Base-by-base conservation (phyloP, 2,113 vertebrate genomes). In the Oxygymnocypris stewartii region DNA sequence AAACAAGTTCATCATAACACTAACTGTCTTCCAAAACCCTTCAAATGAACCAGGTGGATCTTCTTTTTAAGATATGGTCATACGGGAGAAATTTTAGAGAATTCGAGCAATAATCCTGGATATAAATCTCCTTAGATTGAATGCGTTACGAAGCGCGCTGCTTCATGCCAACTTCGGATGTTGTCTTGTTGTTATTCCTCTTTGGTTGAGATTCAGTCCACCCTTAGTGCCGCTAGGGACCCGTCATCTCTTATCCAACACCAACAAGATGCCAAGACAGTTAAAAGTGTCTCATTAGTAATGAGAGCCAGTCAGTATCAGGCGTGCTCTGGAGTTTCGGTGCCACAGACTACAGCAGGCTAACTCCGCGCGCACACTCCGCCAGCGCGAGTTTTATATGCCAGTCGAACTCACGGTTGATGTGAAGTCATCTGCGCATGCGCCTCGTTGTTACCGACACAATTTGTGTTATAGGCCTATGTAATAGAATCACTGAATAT, bases 1-100 rank as follows among this genome's bases (percentile, higher is more conserved):
- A 6, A 80, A 76, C 73, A 20, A 74, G 31, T 47, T 37, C 88
- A 87, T 89, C 9, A 44, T 87, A 35, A 54, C 74, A 51, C n/a
- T 8, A 59, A 77, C 49, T 8, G 18, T 59, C 35, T 42, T 75
- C 12, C 51, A 85, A 77, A 35, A 71, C 28, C 20, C 16, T 40
- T 78, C 6, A 79, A 51, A 49, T 37, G 1, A 61, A 54, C 42
- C 42, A 40, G 61, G 3, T 14, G 18, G 20, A 57, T 40, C 44
- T 65, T 42, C 42, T 75, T 12, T 59, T 44, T 25, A 42, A 61
- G 40, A 12, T 61, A 61, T 20, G 35, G 25, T 44, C 57, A 47
- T 23, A 35, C 59, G 40, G 57, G 4, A 28, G 6, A 49, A 11
- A 65, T 31, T 31, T 25, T 3, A 5, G 13, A 82, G 61, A 18